Base-by-base conservation (phyloP, 1,140 invertebrate species). In the Drosophila takahashii region DNA sequence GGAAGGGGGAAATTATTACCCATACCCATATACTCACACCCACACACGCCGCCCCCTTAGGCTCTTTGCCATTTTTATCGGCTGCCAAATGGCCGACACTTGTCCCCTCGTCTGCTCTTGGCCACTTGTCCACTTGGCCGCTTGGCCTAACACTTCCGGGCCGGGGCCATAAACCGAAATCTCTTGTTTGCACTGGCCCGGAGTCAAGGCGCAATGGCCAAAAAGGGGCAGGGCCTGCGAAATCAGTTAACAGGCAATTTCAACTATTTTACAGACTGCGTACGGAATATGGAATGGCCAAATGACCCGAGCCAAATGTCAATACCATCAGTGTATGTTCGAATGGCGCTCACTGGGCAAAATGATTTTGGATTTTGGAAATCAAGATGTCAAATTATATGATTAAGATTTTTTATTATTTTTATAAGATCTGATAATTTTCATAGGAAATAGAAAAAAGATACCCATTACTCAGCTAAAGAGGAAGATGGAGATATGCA, bases 171-270 rank as follows among this genome's bases (percentile, higher is more conserved):
- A 87, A 86, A 79, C 53, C 45, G 61, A 54, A 59, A 48, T 72
- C 52, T 66, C 79, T 71, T 77, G 65, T 80, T 59, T 66, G 76
- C 44, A 60, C 71, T 65, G 72, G 73, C 52, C 52, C 16, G 34
- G 18, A 13, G 54, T 50, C 34, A 29, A 48, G 39, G 39, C 26
- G 45, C 48, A 51, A 51, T 34, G 29, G 27, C 48, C 48, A 34
- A 44, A 29, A 48, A 13, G 32, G 16, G 39, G 56, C 27, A 13
- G 54, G 57, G 36, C 34, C 50, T 39, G 34, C 58, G 32, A 79
- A 86, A 87, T 87, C 83, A 83, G 84, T 86, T 86, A 86, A 87
- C 79, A 86, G 83, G 45, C 83, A 86, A 83, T 87, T 86, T 86
- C 57, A 86, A 86, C 83, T 76, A 87, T 87, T 86, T 86, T 76